Percentiles rank a stretch among this genome's conserved stretches.
Conservation (phyloP, 2,113 vertebrate genomes). For the Stigmatopora nigra region DNA sequence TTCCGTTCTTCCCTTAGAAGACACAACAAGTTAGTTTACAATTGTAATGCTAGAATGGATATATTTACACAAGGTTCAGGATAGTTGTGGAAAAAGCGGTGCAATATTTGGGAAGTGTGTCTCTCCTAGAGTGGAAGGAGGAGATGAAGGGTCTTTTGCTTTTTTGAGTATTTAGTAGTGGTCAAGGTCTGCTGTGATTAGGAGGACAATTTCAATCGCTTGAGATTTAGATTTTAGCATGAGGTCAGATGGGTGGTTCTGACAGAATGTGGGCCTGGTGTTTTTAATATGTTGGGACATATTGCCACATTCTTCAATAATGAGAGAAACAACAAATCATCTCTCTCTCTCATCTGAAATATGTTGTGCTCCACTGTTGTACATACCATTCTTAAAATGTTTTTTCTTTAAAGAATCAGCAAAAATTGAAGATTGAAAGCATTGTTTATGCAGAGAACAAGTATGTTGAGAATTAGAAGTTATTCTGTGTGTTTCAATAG, state of each 20-base stretch:
- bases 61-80: conserved; percentile 60
- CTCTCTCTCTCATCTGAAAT: background rate
- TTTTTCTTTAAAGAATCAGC: too few species aligned
- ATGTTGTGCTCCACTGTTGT: background rate
- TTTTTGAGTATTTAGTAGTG: conserved; percentile 1
- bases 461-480: too few species aligned
- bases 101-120: conserved; percentile 1
- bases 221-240: conserved; percentile 14
- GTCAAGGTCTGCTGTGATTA: conserved; percentile 17
- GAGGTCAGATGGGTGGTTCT: conserved; percentile 39
- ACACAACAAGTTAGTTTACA: conserved; percentile 36
- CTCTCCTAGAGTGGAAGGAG: conserved; percentile 3
- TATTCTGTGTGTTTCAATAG: too few species aligned
- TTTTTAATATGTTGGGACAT: conserved; percentile 10
- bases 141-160: conserved; percentile 20
- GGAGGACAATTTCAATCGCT: conserved; percentile 14
- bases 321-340: background rate
- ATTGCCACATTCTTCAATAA: background rate
- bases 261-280: conserved; percentile 4
- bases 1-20: conserved; percentile 50
- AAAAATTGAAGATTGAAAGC: too few species aligned
- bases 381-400: too few species aligned
- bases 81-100: conserved; percentile 32
- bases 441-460: too few species aligned
- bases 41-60: conserved; percentile 57